Base-by-base conservation (phyloP, 2,113 vertebrate genomes). In the Sigmodon hispidus region DNA sequence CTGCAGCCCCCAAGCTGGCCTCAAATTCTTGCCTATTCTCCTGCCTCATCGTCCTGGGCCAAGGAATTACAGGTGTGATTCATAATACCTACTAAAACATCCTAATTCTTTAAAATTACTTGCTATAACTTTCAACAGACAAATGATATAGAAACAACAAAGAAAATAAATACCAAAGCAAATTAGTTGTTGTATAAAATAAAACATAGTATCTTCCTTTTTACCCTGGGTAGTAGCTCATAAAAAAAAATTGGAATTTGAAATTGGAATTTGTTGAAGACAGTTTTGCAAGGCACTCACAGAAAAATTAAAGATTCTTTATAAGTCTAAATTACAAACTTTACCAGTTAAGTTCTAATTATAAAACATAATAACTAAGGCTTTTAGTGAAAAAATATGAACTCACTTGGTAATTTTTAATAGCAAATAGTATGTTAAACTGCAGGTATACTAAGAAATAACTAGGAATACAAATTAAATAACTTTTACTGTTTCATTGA, bases 61-160 rank as follows among this genome's bases (percentile, higher is more conserved):
- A 55, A 40, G 24, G 7, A 84, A 43, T 84, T 84, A 84, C 57
- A 63, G 40, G 57, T 84, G 15, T 31, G 81, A 85, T 45, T 63
- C 61, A 69, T 50, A 21, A 69, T 16, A 24, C 34, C 63, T 52
- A 63, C 43, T 24, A 50, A 85, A 88, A 88, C 29, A 77, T 17
- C 31, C n/a, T 80, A 79, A 77, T 88, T 89, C 43, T 79, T 93
- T 73, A 90, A 95, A 96, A 91, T 81, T 87, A 79, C 17, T 91
- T 90, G 21, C 87, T 92, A 50, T 84, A 79, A 93, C 57, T 97
- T 91, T 96, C 72, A 91, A 94, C 45, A 92, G 40, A 75, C 29
- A 94, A 29, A 63, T 79, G 43, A 95, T 61, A 86, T 3, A 67
- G 43, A 76, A 48, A 92, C 85, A 96, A 93, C 43, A 91, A 92